Evolutionary conservation across 2,888 invertebrate species (phyloP), one percentile per base, ranked within the genome.

Genomic region (Epistrophe grossulariae): DNA sequence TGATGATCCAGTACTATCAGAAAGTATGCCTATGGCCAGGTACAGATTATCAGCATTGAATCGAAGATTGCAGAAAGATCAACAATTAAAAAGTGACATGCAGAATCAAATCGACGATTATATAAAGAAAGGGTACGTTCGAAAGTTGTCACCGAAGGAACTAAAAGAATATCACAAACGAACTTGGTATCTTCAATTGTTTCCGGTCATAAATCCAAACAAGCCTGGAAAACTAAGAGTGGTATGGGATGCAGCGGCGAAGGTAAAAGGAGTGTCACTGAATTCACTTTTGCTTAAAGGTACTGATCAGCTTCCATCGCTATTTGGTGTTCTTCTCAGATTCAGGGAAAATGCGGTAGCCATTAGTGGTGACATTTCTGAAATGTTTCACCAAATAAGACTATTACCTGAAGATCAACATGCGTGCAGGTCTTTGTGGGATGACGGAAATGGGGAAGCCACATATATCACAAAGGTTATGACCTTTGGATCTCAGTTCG

Each of bases 11-110:
- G 43, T 38, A 7, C 11, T 84, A 24, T 70, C 62, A 15, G 35
- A 79, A 4, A 89, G 84, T 48, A 76, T 76, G 15, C 2, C 52
- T 24, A 89, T 85, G 77, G 89, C 89, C 9, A 66, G 62, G 11
- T 76, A 76, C 59, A 66, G 88, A 24, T 43, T 88, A 11, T 10
- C 45, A 40, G 48, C 62, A 19, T 28, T 89, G 15, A 88, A 89
- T 62, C 80, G 59, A 35, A 88, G 79, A 48, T 45, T 88, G 15
- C n/a, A 70, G 2, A 70, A 60, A 43, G 62, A 88, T 64, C 31
- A 57, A n/a, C 68, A 76, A 19, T 83, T 78, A n/a, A 57, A 24
- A 15, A 35, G 38, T 40, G 68, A 74, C 45, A 89, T 83, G 60
- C 76, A 60, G 5, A 38, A 78, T 6, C 71, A 83, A 45, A 68